Conservation (phyloP, 2,888 invertebrate species). For the Fissipunctia ypsillon region DNA sequence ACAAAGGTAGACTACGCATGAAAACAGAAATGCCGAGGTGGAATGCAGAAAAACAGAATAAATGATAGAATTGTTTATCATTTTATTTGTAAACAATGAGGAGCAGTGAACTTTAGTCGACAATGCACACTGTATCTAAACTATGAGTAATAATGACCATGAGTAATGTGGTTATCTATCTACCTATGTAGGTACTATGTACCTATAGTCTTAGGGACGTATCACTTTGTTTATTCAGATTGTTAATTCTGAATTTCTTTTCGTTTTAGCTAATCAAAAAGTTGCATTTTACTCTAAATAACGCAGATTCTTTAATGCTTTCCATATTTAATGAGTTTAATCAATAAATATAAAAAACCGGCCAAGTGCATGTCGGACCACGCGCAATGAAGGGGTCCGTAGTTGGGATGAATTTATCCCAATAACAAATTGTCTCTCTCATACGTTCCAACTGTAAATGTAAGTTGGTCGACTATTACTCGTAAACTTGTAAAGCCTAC, state of each 20-base stretch:
- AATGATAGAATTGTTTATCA: conserved; percentile 21
- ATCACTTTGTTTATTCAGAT: neutral
- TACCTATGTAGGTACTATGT: neutral
- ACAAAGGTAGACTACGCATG: neutral
- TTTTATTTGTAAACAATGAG: conserved; percentile 31
- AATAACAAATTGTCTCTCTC: no score
- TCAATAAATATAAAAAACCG: no score
- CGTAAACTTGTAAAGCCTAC: no score
- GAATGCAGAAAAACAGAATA: conserved; percentile 8
- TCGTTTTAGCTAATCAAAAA: neutral
- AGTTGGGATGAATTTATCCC: no score
- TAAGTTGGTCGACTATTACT: no score
- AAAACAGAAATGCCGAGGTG: neutral
- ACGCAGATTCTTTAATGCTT: neutral
- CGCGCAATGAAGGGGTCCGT: no score
- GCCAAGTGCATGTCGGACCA: no score
- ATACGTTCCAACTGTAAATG: no score
- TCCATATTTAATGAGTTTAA: neutral
- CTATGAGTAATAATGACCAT: conserved; percentile 28
- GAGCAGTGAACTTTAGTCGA: conserved; percentile 23
- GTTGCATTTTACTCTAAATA: neutral
- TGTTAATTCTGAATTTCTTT: neutral
- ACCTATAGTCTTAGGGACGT: neutral
- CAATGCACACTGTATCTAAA: conserved; percentile 11
- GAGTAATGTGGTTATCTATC: neutral